A percentile compares a stretch with the other conserved stretches of the same genome.
Evolutionary conservation across 35 echinoderm and acorn worm species (phyloP).

Genomic region (Lytechinus variegatus): DNA sequence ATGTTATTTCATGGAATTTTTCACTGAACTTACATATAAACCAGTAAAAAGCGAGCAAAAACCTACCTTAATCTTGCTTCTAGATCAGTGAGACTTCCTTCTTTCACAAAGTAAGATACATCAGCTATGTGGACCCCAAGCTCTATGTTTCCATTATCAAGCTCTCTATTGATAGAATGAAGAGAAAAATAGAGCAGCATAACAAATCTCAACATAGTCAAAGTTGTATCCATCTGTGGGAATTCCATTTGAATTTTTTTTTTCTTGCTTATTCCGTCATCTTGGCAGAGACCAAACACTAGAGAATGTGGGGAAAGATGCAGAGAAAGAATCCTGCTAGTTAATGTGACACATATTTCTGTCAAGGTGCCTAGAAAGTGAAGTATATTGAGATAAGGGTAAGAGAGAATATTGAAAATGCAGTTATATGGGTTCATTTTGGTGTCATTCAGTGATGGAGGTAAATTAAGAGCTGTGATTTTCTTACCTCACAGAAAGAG

Average conservation of each 20-base stretch:
- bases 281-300: neutral
- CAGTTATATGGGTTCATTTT: no score
- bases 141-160: slow-evolving; percentile 83
- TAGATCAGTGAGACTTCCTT: slow-evolving; percentile 79
- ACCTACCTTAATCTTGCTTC: slow-evolving; percentile 92
- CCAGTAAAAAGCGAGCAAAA: neutral
- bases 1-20: no score
- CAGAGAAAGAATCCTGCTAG: neutral
- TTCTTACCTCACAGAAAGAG: slow-evolving; percentile 86
- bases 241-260: no score
- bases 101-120: slow-evolving; percentile 94
- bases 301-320: neutral
- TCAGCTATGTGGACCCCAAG: slow-evolving; percentile 97
- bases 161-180: slow-evolving; percentile 55
- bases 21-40: no score
- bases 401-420: neutral
- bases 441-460: neutral
- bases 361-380: no score
- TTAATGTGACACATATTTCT: no score
- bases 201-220: neutral
- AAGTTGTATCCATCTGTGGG: no score
- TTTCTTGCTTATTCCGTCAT: no score
- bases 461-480: no score
- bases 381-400: neutral
- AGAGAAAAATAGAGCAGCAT: neutral